phyloP scores from a whole-genome alignment of 1,140 invertebrate species.

The Drosophila mojavensis region DNA sequence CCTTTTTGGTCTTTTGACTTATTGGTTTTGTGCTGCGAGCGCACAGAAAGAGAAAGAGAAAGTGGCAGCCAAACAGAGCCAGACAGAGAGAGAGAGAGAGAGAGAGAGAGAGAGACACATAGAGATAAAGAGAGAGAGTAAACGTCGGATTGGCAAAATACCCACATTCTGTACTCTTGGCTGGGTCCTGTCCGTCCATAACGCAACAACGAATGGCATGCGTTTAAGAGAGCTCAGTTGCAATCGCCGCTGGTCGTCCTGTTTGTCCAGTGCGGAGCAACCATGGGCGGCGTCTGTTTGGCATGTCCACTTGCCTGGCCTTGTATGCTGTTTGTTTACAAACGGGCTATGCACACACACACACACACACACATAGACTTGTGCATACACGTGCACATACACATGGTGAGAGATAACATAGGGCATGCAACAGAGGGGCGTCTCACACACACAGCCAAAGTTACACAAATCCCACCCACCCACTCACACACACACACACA shows the following conservation, averaged over 20 bases:
- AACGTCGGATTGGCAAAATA: neutral
- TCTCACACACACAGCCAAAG: neutral
- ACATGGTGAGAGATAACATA: slow-evolving; percentile 46
- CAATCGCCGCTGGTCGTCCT: slow-evolving; percentile 42
- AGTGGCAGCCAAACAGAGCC: neutral
- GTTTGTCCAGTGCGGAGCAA: slow-evolving; percentile 40
- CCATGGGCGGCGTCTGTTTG: slow-evolving; percentile 57
- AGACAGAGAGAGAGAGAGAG: no score
- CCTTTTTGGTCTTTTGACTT: slow-evolving; percentile 82
- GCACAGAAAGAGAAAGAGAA: slow-evolving; percentile 6
- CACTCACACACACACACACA: neutral
- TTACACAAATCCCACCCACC: neutral
- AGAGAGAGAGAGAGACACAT: neutral
- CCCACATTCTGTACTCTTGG: neutral
- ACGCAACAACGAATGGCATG: slow-evolving; percentile 53
- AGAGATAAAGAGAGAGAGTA: neutral
- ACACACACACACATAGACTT: neutral
- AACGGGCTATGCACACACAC: slow-evolving; percentile 34
- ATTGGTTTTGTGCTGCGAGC: slow-evolving; percentile 65
- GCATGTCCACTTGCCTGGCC: slow-evolving; percentile 59
- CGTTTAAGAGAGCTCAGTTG: slow-evolving; percentile 53
- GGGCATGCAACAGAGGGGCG: slow-evolving; percentile 11
- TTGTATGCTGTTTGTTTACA: slow-evolving; percentile 46
- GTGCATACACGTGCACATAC: slow-evolving; percentile 1
- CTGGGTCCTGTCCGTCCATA: slow-evolving; percentile 12